Conservation (phyloP, 2,888 invertebrate genomes). For the Anticlea derivata region DNA sequence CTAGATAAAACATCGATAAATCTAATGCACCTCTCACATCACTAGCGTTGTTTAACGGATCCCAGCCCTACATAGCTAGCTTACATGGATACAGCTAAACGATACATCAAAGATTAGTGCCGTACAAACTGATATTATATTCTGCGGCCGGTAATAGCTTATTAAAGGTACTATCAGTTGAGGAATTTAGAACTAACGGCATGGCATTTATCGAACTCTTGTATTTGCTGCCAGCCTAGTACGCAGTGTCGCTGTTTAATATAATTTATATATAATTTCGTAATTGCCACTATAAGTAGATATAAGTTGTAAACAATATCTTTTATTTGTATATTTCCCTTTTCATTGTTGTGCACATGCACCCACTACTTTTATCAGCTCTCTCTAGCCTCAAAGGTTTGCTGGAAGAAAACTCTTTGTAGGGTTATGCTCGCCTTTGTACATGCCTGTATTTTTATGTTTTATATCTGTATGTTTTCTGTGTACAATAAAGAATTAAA, state of each 20-base stretch:
- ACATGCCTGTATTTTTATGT: no score
- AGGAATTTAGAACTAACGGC: conserved; percentile 69
- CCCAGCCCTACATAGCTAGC: conserved; percentile 70
- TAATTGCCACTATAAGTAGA: no score
- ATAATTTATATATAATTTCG: conserved; percentile 17
- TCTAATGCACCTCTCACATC: conserved; percentile 39
- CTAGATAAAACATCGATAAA: conserved; percentile 36
- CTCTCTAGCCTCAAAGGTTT: no score
- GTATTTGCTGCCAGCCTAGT: conserved; percentile 49
- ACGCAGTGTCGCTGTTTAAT: conserved; percentile 31
- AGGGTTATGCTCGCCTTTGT: no score
- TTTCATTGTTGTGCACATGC: no score
- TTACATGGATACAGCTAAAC: conserved; percentile 79
- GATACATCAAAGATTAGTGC: conserved; percentile 76
- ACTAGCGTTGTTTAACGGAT: conserved; percentile 69
- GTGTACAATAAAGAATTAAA: no score
- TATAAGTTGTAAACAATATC: no score
- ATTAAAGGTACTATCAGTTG: conserved; percentile 57
- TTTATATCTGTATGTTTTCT: no score
- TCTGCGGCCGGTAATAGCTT: conserved; percentile 55
- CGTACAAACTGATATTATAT: conserved; percentile 65
- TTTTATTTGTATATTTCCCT: no score
- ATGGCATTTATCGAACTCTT: conserved; percentile 46
- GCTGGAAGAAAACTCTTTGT: no score
- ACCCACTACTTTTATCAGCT: no score